Conservation (phyloP, 2,888 invertebrate species). For the Molanna angustata region DNA sequence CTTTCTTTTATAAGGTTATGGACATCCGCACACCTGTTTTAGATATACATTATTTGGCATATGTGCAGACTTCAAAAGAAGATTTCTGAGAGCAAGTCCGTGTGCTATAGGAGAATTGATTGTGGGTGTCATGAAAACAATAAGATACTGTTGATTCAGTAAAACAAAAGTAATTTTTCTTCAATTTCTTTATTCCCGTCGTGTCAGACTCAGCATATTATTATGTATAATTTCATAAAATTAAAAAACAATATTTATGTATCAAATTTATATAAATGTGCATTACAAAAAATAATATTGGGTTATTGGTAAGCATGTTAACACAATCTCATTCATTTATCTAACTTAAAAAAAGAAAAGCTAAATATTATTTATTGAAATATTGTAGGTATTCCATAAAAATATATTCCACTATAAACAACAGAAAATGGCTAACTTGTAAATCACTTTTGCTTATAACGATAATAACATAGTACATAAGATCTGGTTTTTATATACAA, state of each 20-base stretch:
- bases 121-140: too few species aligned
- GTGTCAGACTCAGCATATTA: too few species aligned
- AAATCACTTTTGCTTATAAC: slow-evolving; percentile 26
- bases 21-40: too few species aligned
- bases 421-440: slow-evolving; percentile 27
- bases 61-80: too few species aligned
- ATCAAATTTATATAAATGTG: slow-evolving; percentile 9
- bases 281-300: slow-evolving; percentile 13
- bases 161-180: too few species aligned
- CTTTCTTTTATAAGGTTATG: too few species aligned
- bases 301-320: slow-evolving; percentile 27
- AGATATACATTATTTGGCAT: too few species aligned
- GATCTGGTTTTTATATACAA: slow-evolving; percentile 27
- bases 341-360: slow-evolving; percentile 12
- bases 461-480: slow-evolving; percentile 20
- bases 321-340: slow-evolving; percentile 9
- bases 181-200: too few species aligned
- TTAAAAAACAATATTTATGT: slow-evolving; percentile 21
- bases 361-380: slow-evolving; percentile 2
- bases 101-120: too few species aligned
- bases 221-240: slow-evolving; percentile 22
- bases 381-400: slow-evolving; percentile 11
- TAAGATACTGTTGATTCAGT: too few species aligned
- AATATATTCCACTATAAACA: slow-evolving; percentile 17
- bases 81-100: too few species aligned